phyloP scores from a whole-genome alignment of 2,113 vertebrate species.

The Oreocharis arfaki region DNA sequence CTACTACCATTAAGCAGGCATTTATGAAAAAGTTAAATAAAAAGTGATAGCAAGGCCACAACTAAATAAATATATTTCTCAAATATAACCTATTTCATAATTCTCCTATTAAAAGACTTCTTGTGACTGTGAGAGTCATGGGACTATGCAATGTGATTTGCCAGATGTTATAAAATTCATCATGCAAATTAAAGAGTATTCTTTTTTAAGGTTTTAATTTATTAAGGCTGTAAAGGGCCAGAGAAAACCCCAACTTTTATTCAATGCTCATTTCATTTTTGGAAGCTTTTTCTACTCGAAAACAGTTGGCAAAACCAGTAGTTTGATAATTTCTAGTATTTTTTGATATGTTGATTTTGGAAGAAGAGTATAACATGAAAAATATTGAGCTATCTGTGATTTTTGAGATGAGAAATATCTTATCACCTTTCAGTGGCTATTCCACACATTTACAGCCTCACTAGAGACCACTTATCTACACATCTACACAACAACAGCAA shows the following conservation, averaged over 20 bases:
- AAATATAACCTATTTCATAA: neutral
- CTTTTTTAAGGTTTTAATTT: neutral
- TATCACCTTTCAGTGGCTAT: neutral
- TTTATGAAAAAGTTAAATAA: neutral
- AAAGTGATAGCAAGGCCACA: conserved; percentile 1
- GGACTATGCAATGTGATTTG: neutral
- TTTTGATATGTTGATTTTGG: neutral
- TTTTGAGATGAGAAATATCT: neutral
- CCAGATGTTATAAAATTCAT: neutral
- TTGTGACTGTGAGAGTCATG: neutral
- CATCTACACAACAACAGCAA: conserved; percentile 9
- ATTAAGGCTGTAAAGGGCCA: neutral
- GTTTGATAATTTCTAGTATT: neutral
- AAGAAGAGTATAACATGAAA: neutral
- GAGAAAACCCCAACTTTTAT: neutral
- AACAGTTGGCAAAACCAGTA: neutral
- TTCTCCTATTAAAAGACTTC: neutral
- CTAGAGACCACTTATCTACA: neutral
- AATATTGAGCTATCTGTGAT: neutral
- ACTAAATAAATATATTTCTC: neutral
- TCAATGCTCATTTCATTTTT: neutral
- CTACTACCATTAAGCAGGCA: neutral
- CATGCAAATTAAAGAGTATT: neutral
- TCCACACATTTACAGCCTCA: neutral
- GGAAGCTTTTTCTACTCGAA: neutral